Evolutionary conservation across 1,140 invertebrate genomes (phyloP).

Genomic region (Sitobion miscanthi): DNA sequence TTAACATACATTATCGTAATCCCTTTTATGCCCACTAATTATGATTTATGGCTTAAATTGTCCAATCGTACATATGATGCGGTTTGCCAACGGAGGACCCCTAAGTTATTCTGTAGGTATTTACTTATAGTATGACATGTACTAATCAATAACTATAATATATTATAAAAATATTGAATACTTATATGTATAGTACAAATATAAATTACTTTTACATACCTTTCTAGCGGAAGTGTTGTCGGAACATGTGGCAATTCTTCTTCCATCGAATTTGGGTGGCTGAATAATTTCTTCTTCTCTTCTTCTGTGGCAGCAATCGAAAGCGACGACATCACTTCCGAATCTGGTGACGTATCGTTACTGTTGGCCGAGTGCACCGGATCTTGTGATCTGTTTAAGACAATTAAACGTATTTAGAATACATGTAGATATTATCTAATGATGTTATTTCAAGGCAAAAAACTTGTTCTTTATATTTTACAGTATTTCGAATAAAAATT

Average conservation of each 20-base stretch:
- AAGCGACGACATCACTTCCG: conserved; percentile 37
- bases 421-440: not conserved
- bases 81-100: too few species aligned
- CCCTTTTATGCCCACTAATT: too few species aligned
- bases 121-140: too few species aligned
- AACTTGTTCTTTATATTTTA: not conserved
- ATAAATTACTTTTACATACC: conserved; percentile 56
- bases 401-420: not conserved
- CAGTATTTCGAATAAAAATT: not conserved
- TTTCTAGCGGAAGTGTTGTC: conserved; percentile 82
- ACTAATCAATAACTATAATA: too few species aligned
- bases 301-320: conserved; percentile 39
- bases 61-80: too few species aligned
- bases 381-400: conserved; percentile 22
- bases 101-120: too few species aligned
- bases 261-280: conserved; percentile 83
- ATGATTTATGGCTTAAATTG: too few species aligned
- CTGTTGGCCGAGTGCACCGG: not conserved
- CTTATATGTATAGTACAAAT: not conserved
- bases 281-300: conserved; percentile 77
- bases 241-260: conserved; percentile 86
- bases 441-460: not conserved
- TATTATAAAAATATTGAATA: too few species aligned
- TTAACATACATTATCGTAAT: too few species aligned
- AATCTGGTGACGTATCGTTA: conserved; percentile 54